Percentiles rank a stretch among this genome's conserved stretches.
These are phyloP conservation scores for Drosophila meridiana DNA, from an alignment of 2,888 invertebrate species.

Conservation along the genomic window DNA sequence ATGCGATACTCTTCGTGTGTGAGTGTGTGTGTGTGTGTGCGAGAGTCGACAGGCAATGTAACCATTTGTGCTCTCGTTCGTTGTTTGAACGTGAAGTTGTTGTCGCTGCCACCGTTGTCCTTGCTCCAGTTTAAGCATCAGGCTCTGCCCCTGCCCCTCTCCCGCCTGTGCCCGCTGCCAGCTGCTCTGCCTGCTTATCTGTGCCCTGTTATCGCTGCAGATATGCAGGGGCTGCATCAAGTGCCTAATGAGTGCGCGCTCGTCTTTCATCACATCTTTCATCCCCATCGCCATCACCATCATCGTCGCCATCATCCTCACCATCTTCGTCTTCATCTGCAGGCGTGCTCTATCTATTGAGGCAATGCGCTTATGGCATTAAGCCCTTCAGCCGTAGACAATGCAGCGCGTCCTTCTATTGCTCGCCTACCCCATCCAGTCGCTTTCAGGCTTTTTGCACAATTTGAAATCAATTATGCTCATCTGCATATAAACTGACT, in stretches of 20 bases:
- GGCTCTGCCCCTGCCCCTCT: conserved; percentile 26
- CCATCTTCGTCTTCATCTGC: conserved; percentile 12
- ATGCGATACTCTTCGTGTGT: conserved; percentile 22
- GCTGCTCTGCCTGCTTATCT: conserved; percentile 58
- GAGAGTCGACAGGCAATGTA: conserved; percentile 32
- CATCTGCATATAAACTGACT: conserved; percentile 81
- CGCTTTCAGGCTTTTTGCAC: conserved; percentile 35
- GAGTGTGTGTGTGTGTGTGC: conserved; percentile 12
- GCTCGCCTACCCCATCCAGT: background rate
- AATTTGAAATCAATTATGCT: conserved; percentile 82
- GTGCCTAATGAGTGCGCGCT: conserved; percentile 65
- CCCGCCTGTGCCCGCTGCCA: conserved; percentile 32
- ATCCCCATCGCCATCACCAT: conserved; percentile 8
- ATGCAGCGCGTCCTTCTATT: conserved; percentile 24
- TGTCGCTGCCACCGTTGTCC: conserved; percentile 60
- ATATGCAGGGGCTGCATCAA: conserved; percentile 46
- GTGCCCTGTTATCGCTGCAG: conserved; percentile 44
- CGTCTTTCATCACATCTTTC: conserved; percentile 41
- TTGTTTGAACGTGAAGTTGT: conserved; percentile 67
- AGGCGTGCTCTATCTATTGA: conserved; percentile 58
- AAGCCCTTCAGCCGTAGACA: conserved; percentile 55
- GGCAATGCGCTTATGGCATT: conserved; percentile 50
- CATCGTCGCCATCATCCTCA: background rate
- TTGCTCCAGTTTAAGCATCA: conserved; percentile 68
- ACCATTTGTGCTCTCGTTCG: conserved; percentile 35